Percentiles rank a stretch among this genome's conserved stretches.
Conservation (phyloP, 2,797 vertebrate genomes). For the Delichon dasypus region DNA sequence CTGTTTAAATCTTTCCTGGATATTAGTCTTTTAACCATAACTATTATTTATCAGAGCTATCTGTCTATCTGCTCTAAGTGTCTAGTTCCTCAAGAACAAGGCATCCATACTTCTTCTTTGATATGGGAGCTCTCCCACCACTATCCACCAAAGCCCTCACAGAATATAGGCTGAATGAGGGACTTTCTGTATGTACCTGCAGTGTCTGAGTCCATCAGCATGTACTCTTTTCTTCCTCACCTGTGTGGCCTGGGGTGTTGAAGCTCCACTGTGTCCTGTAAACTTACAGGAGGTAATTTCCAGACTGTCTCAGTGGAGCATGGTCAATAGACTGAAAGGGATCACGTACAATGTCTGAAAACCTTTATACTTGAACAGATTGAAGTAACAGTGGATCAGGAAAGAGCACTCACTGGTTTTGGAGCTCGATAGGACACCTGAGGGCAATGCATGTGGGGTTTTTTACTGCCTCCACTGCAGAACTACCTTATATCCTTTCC, state of each 20-base stretch:
- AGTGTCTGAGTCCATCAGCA: background rate
- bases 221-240: background rate
- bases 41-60: background rate
- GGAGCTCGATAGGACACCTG: background rate
- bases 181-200: background rate
- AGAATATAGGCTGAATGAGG: background rate
- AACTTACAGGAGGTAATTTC: background rate
- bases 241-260: rapidly evolving
- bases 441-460: rapidly evolving
- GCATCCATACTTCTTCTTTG: background rate
- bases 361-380: background rate
- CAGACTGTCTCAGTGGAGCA: background rate
- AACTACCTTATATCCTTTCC: background rate
- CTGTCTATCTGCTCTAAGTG: background rate
- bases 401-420: background rate
- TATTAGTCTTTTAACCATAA: background rate
- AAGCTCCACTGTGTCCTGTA: background rate
- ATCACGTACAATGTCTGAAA: background rate
- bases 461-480: background rate
- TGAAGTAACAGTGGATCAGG: background rate
- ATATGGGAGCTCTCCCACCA: background rate
- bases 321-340: background rate
- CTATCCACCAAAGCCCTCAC: background rate
- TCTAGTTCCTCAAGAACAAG: background rate
- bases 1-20: background rate